Evolutionary conservation across 2,888 invertebrate species (phyloP), one percentile per base, ranked within the genome.

Genomic region (Ditylenchus weischeri): DNA sequence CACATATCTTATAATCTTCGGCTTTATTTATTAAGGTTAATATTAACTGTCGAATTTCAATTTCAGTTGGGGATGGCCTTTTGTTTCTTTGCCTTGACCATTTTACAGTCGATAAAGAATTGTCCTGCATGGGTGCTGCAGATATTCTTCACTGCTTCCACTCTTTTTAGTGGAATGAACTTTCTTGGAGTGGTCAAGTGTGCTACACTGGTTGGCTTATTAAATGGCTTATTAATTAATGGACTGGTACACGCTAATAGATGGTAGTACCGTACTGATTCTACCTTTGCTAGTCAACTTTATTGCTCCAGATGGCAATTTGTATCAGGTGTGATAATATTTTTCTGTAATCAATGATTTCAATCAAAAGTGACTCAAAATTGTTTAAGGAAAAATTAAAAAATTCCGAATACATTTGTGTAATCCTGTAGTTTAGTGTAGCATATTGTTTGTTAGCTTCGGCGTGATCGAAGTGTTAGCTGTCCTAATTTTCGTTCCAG

Each of bases 151-250:
- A 23, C 58, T 23, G 58, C 58, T 18, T 19, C 29, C 23, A 57
- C 21, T 6, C 21, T 7, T 19, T 57, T 57, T 23, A 57, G 58
- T 29, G 58, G 58, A 57, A 19, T 57, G 23, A 29, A 57, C 58
- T 57, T 57, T 57, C 58, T 57, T 4, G 58, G 58, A 19, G 29
- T 57, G 2, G 29, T 57, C 58, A 50, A 50, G 21, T 19, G 50
- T 50, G 50, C 50, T 50, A 18, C 18, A 50, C 50, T 50, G 50
- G 50, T 50, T 19, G 18, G 21, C 6, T 50, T 50, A n/a, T n/a
- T n/a, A n/a, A 19, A 19, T 21, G 6, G 21, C 18, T 4, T 19
- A n/a, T 50, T 2, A 4, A 6, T 6, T 50, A 6, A 50, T 50
- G 50, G 50, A 2, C 50, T 50, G 50, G 50, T 50, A 50, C 50